Conservation (phyloP, 1,140 invertebrate genomes). For the Orchesella cincta region DNA sequence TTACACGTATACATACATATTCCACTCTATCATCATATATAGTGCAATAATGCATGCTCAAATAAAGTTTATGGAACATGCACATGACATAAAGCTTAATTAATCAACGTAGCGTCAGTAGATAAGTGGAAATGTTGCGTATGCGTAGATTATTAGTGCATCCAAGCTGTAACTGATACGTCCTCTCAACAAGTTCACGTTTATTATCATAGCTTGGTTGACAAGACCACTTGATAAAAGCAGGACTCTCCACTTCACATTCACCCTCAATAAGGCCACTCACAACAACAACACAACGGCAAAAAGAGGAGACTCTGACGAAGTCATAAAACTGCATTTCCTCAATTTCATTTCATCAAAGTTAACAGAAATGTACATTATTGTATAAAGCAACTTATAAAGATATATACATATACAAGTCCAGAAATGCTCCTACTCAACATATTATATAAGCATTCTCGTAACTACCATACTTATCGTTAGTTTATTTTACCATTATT, state of each 20-base stretch:
- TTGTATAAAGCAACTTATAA: too few species aligned
- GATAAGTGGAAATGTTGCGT: background rate
- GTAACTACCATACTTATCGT: too few species aligned
- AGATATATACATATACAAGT: too few species aligned
- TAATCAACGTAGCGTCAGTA: background rate
- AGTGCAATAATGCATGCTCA: conserved; percentile 16
- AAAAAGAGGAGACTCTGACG: background rate
- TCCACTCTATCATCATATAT: background rate
- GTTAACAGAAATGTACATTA: conserved; percentile 4
- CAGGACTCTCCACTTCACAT: conserved; percentile 4
- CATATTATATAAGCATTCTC: too few species aligned
- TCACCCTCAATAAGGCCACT: too few species aligned
- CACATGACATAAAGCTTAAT: conserved; percentile 23
- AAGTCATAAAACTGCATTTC: conserved; percentile 51
- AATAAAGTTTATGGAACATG: conserved; percentile 21
- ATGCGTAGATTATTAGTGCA: too few species aligned
- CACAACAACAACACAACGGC: background rate
- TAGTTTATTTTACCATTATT: conserved; percentile 7
- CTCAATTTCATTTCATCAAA: conserved; percentile 50
- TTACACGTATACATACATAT: background rate
- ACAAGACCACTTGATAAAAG: conserved; percentile 24
- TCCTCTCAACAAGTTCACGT: background rate
- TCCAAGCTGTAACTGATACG: too few species aligned
- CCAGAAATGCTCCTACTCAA: too few species aligned
- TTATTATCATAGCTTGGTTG: background rate